Percentiles rank a stretch among this genome's conserved stretches.
phyloP scores from a whole-genome alignment of 37 sponge, comb jelly and placozoan genomes.

The Lycopodina hypogea region DNA sequence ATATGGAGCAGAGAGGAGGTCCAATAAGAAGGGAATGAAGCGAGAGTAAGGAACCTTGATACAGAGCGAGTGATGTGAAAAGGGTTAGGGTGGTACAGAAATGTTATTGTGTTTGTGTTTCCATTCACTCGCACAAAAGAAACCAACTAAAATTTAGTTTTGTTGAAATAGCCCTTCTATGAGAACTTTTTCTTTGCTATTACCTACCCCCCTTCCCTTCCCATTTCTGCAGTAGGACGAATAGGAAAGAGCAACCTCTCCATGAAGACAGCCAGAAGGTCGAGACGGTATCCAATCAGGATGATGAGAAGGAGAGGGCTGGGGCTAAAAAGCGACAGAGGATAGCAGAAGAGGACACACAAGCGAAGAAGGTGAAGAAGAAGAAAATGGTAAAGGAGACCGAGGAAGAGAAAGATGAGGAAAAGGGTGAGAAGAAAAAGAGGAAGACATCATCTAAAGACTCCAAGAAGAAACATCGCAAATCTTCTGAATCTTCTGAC shows the following conservation, averaged over 20 bases:
- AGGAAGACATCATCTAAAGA: conserved; percentile 1
- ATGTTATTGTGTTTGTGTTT: too few species aligned
- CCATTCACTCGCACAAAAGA: too few species aligned
- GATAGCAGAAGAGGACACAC: not conserved
- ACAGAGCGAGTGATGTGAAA: not conserved
- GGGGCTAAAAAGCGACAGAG: not conserved
- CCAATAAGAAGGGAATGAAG: not conserved
- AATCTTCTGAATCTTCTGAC: not conserved
- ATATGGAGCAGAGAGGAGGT: not conserved
- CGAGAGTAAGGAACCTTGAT: not conserved
- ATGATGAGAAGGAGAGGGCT: not conserved
- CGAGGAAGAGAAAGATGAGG: not conserved
- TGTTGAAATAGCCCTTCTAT: too few species aligned
- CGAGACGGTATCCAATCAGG: not conserved
- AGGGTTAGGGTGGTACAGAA: too few species aligned
- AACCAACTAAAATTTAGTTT: too few species aligned
- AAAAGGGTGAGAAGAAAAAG: not conserved
- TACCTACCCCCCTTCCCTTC: too few species aligned
- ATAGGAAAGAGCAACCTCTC: not conserved
- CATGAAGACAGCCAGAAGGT: not conserved
- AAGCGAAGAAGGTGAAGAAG: conserved; percentile 5
- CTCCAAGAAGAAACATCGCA: not conserved
- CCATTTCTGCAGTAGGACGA: too few species aligned
- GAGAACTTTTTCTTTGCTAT: too few species aligned
- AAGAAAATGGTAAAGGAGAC: conserved; percentile 4